phyloP scores from a whole-genome alignment of 2,113 vertebrate genomes.

The Malurus alboscapulatus region DNA sequence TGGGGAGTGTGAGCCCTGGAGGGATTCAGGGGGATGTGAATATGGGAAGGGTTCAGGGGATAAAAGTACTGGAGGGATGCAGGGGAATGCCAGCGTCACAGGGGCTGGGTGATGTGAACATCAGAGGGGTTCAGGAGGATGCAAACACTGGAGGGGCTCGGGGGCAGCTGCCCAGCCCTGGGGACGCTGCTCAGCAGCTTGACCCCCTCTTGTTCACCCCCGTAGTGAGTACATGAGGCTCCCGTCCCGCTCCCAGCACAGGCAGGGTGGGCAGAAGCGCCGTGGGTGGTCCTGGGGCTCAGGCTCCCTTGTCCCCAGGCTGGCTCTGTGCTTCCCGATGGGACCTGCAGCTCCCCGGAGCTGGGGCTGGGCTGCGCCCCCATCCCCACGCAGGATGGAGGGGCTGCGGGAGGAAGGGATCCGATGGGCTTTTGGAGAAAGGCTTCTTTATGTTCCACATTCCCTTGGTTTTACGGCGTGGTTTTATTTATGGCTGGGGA shows the following conservation, averaged over 20 bases:
- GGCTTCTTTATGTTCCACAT: conserved; percentile 41
- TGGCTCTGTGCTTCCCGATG: fast-evolving
- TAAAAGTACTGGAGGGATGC: background rate
- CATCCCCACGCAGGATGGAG: fast-evolving
- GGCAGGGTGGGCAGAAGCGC: background rate
- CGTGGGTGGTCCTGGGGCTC: background rate
- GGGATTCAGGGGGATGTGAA: background rate
- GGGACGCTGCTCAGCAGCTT: background rate
- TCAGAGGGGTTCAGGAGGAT: background rate
- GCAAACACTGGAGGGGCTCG: fast-evolving
- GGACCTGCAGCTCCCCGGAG: fast-evolving
- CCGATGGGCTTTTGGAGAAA: background rate
- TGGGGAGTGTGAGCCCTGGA: background rate
- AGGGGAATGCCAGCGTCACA: background rate
- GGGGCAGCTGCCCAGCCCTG: background rate
- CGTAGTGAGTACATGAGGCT: fast-evolving
- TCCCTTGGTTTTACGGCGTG: background rate
- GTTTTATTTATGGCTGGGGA: conserved; percentile 25
- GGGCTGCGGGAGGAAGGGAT: background rate
- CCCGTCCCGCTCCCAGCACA: fast-evolving
- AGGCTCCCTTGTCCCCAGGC: background rate
- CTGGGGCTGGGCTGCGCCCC: background rate
- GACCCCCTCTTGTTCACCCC: background rate
- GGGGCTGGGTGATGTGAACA: background rate
- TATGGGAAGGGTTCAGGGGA: no score